Base-by-base conservation (phyloP, 1,140 invertebrate species). In the Oedothorax gibbosus region DNA sequence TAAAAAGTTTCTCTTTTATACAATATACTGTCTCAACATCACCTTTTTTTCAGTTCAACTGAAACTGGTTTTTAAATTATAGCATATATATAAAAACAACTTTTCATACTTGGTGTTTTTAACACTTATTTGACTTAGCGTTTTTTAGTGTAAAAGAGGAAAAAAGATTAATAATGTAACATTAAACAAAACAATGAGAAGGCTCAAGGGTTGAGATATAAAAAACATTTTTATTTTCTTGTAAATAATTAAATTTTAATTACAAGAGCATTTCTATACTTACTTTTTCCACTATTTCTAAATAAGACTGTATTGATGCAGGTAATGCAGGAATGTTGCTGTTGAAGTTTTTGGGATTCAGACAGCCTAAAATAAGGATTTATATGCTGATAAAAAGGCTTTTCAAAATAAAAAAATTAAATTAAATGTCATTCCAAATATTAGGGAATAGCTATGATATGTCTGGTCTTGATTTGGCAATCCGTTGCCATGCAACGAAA, bases 271-370 rank as follows among this genome's bases (percentile, higher is more conserved):
- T 60, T n/a, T 14, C 12, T n/a, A 60, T 0, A 9, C 50, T 71
- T 49, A 81, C 78, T 35, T 81, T 81, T 81, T 81, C 78, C 14
- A 81, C 20, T 21, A 50, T 7, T 56, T 81, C 66, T 53, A 81
- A 60, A 57, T 56, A 51, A 18, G 78, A 57, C 60, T 6, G 5
- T 18, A 81, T 11, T 12, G 54, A 57, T 14, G 65, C 8, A 18
- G 78, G 78, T 10, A 81, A 15, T 21, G 7, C 2, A n/a, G 18
- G 5, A 7, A 51, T 11, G n/a, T 81, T 71, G 20, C 54, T 71
- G n/a, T 71, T 81, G 15, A 71, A 81, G n/a, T 50, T 11, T 50
- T 57, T 71, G 2, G 78, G 78, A 62, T 71, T 69, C n/a, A 81
- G 51, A 60, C 78, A 81, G 60, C 78, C 78, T 81, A 15, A 11